Conservation (phyloP, 1,140 invertebrate genomes). For the Cotesia vestalis region DNA sequence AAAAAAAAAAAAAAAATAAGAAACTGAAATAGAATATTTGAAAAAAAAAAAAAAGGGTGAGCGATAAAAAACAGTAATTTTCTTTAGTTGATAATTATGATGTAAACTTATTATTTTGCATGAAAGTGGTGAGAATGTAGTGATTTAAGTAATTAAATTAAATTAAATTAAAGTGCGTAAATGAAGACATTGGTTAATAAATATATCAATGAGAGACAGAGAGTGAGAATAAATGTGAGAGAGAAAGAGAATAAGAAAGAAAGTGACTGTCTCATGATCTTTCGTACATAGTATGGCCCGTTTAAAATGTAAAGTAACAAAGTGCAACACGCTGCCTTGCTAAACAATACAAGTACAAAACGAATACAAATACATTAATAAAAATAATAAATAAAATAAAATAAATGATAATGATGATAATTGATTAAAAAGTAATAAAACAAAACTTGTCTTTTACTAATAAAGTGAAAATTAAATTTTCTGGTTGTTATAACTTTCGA, state of each 20-base stretch:
- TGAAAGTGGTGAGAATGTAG: background rate
- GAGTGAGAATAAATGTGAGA: background rate
- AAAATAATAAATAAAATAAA: conserved; percentile 25
- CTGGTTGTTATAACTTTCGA: conserved; percentile 64
- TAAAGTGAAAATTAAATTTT: conserved; percentile 59
- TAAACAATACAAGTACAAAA: conserved; percentile 69
- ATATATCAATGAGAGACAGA: conserved; percentile 12
- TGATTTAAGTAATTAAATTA: background rate
- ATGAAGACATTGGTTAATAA: background rate
- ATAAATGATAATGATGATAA: too few relatives aligned
- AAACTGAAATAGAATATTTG: background rate
- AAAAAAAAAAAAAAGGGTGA: background rate
- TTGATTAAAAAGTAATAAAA: too few relatives aligned
- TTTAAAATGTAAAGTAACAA: conserved; percentile 66
- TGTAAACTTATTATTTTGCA: background rate
- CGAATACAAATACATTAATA: conserved; percentile 65
- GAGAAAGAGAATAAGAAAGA: conserved; percentile 19
- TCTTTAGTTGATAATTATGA: too few relatives aligned
- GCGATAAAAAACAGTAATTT: too few relatives aligned
- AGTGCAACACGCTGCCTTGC: conserved; percentile 68
- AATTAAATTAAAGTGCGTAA: conserved; percentile 1
- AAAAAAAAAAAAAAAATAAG: background rate
- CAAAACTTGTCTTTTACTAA: conserved; percentile 63
- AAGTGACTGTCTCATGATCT: conserved; percentile 38
- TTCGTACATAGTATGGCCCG: conserved; percentile 59